phyloP scores from a whole-genome alignment of 2,888 invertebrate species.

The Congeria kusceri region DNA sequence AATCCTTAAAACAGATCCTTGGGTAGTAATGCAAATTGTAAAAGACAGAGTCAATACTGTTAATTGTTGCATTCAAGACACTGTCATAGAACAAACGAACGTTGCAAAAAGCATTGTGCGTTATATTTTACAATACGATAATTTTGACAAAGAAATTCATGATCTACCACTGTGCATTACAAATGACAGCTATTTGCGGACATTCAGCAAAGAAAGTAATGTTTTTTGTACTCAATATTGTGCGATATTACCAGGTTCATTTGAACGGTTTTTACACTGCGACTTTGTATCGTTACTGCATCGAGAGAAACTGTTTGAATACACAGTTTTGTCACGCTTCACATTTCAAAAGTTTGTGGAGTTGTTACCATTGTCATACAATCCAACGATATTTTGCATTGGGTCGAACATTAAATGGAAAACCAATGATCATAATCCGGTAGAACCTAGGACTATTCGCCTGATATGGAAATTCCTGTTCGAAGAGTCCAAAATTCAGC shows the following conservation, averaged over 20 bases:
- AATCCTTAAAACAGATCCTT: constrained; percentile 16
- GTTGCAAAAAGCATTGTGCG: too few species aligned
- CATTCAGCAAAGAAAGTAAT: constrained; percentile 11
- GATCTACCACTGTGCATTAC: constrained; percentile 60
- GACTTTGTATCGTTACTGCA: not conserved
- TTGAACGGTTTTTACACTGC: not conserved
- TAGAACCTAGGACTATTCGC: too few species aligned
- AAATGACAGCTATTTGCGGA: constrained; percentile 26
- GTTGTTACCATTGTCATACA: not conserved
- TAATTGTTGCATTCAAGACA: not conserved
- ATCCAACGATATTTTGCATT: not conserved
- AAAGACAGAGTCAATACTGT: too few species aligned
- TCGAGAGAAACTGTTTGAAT: not conserved
- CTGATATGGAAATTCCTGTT: too few species aligned
- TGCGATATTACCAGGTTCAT: not conserved
- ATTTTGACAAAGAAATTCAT: constrained; percentile 13
- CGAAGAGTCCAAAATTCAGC: too few species aligned
- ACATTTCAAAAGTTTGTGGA: not conserved
- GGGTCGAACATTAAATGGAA: not conserved
- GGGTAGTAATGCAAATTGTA: constrained; percentile 23
- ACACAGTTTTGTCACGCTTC: not conserved
- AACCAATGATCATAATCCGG: not conserved
- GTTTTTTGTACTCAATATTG: constrained; percentile 32
- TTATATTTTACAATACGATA: not conserved
- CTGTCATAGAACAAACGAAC: not conserved